Percentiles rank a stretch among this genome's conserved stretches.
These are phyloP conservation scores for Papilio aristodemus DNA, from an alignment of 1,140 invertebrate species.

Conservation along the genomic window DNA sequence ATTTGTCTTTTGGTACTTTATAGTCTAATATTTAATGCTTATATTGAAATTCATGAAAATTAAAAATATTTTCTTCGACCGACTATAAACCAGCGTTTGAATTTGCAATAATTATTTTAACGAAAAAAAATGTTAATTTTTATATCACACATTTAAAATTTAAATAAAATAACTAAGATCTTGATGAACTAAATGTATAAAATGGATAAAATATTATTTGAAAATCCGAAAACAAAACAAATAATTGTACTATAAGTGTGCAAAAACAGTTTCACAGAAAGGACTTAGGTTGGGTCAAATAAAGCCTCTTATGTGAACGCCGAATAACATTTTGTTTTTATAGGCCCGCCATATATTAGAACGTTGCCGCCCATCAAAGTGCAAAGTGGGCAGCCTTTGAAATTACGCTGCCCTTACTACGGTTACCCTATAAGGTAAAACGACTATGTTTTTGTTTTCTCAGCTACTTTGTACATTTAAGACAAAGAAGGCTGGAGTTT, in stretches of 20 bases:
- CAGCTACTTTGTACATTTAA: background rate
- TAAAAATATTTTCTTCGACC: no score
- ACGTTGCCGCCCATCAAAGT: conserved; percentile 90
- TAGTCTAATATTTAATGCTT: no score
- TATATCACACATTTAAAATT: no score
- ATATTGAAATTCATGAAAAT: no score
- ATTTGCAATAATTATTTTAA: no score
- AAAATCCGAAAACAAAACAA: background rate
- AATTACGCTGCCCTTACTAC: conserved; percentile 91
- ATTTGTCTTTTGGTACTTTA: no score
- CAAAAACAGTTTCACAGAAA: conserved; percentile 15
- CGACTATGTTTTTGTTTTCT: conserved; percentile 47
- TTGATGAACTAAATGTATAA: no score
- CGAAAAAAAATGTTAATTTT: no score
- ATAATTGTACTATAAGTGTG: background rate
- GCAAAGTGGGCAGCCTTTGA: conserved; percentile 88
- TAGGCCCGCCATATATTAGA: conserved; percentile 91
- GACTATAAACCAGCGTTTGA: no score
- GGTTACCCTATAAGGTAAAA: conserved; percentile 88
- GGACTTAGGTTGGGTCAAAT: conserved; percentile 19
- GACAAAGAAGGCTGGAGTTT: background rate
- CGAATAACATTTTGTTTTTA: conserved; percentile 44
- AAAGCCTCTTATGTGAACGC: conserved; percentile 29
- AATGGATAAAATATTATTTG: no score
- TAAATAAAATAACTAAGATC: no score